Percentiles rank a stretch among this genome's conserved stretches.
Conservation (phyloP, 2,888 invertebrate species). For the Harpalus rubripes region DNA sequence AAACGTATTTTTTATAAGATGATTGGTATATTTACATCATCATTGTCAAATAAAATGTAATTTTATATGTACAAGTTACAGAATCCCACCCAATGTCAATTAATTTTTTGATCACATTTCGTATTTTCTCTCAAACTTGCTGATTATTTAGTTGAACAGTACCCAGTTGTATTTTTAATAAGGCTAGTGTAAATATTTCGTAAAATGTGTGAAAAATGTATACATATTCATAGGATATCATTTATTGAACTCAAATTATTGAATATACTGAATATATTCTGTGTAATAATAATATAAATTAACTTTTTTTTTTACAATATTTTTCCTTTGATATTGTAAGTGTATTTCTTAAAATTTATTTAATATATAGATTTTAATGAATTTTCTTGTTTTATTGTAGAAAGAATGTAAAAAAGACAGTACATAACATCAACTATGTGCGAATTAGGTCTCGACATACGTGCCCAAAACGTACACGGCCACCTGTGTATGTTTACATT, state of each 20-base stretch:
- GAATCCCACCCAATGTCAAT: no score
- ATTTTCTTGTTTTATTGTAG: not conserved
- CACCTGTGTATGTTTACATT: no score
- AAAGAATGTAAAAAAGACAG: no score
- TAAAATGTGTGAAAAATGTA: slow-evolving; percentile 42
- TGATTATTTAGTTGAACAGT: not conserved
- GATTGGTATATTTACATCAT: no score
- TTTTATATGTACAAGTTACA: no score
- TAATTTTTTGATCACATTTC: not conserved
- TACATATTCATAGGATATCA: slow-evolving; percentile 48
- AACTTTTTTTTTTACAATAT: slow-evolving; percentile 21
- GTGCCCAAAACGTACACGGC: no score
- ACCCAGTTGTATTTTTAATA: slow-evolving; percentile 27
- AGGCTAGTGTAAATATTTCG: slow-evolving; percentile 53
- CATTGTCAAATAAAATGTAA: no score
- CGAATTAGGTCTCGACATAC: no score
- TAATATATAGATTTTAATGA: slow-evolving; percentile 3
- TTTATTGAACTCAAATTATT: slow-evolving; percentile 18
- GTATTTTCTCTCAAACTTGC: not conserved
- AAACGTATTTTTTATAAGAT: no score
- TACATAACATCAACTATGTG: no score
- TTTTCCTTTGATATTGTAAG: slow-evolving; percentile 5
- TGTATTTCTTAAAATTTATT: not conserved
- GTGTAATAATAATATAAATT: slow-evolving; percentile 18
- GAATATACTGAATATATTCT: slow-evolving; percentile 30